phyloP scores from a whole-genome alignment of 2,888 invertebrate species.

The Beris morrisii region DNA sequence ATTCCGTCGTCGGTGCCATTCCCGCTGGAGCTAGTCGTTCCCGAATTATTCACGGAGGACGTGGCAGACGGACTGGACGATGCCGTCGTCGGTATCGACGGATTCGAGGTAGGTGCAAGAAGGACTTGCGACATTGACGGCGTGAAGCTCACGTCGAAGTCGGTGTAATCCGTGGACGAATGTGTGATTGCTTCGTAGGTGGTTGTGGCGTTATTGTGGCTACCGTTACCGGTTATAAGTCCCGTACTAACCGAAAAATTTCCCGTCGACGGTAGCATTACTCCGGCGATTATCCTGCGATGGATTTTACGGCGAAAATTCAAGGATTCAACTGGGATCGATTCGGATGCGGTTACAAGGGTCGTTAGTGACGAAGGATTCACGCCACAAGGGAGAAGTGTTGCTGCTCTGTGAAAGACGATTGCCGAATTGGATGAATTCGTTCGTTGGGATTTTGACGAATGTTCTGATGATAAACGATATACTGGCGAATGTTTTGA shows the following conservation, averaged over 20 bases:
- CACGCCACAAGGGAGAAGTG: conserved; percentile 10
- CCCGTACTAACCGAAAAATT: conserved; percentile 23
- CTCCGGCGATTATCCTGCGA: neutral
- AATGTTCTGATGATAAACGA: neutral
- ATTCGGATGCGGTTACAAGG: neutral
- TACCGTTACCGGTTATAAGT: conserved; percentile 1
- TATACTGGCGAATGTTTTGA: neutral
- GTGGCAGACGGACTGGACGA: conserved; percentile 40
- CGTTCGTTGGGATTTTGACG: neutral
- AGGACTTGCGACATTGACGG: conserved; percentile 51
- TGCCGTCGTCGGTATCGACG: conserved; percentile 43
- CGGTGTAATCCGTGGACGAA: conserved; percentile 18
- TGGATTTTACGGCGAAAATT: neutral
- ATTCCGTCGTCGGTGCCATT: conserved; percentile 44
- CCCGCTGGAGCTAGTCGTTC: conserved; percentile 21
- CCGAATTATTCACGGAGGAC: conserved; percentile 42
- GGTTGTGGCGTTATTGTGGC: neutral
- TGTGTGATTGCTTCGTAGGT: conserved; percentile 11
- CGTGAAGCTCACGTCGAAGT: conserved; percentile 47
- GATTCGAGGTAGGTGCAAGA: conserved; percentile 50
- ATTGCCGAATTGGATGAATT: conserved; percentile 7
- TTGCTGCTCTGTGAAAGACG: conserved; percentile 7
- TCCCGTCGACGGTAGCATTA: conserved; percentile 29
- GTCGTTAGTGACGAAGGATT: conserved; percentile 19
- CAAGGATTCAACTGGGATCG: too few relatives aligned